Base-by-base conservation (phyloP, 2,113 vertebrate genomes). In the Periophthalmus modestus region DNA sequence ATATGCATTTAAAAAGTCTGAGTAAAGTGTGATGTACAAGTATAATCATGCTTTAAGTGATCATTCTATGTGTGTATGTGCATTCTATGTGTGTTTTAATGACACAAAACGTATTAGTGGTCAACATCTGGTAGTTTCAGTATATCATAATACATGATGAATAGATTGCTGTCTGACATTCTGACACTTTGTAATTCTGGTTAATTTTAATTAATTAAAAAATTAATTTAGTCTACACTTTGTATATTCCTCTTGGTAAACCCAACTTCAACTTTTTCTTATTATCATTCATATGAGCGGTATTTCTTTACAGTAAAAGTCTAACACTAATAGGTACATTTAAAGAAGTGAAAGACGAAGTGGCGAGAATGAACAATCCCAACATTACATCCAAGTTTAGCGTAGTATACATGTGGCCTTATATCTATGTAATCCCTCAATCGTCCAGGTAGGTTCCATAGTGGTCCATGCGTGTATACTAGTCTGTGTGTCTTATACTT, bases 261-360 rank as follows among this genome's bases (percentile, higher is more conserved):
- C 47, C 47, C 47, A 48, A 15, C 13, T 48, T 47, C 13, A 14
- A 16, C 5, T 52, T 52, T 52, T 57, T 57, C 55, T 55, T 23
- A 3, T 57, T 12, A 18, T 34, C 28, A 33, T 33, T 2, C 16
- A 62, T 9, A 62, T 62, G 14, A 1, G 24, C 14, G 16, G 34
- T 19, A 65, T 16, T 14, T 5, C 39, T 68, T 59, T 9, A 28
- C 59, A 68, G 59, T 16, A 74, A 74, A 36, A 34, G 21, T 52
- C 48, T 58, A 78, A 71, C 72, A 3, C 3, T 80, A 81, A 83
- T 79, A 79, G 28, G 58, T 83, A 4, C 0, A 77, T 74, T 77
- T 86, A 55, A 84, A 85, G 89, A 90, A 92, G 85, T 83, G 85
- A 87, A 81, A 90, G 15, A 65, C 12, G 68, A 52, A 48, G 54